phyloP scores from a whole-genome alignment of 2,888 invertebrate species.

The Nemurella pictetii region DNA sequence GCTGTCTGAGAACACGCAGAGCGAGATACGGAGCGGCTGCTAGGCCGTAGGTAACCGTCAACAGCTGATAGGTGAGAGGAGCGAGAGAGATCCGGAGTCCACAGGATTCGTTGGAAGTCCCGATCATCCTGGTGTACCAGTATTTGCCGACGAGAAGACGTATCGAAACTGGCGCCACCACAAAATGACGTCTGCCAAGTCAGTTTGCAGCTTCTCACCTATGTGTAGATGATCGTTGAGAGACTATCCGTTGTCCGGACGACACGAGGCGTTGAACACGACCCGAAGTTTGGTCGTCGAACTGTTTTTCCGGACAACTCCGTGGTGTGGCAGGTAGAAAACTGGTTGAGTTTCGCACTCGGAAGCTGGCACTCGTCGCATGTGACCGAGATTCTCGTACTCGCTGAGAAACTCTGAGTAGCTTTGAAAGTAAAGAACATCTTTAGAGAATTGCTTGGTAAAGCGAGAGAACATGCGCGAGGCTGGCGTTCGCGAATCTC shows the following conservation, averaged over 20 bases:
- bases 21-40: too few species aligned
- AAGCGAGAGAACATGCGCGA: neutral
- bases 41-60: too few species aligned
- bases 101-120: neutral
- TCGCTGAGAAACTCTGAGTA: constrained; percentile 35
- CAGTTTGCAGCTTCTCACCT: too few species aligned
- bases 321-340: too few species aligned
- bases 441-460: neutral
- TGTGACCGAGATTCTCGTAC: constrained; percentile 38
- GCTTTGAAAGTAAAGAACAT: neutral
- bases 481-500: neutral
- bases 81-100: too few species aligned
- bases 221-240: neutral
- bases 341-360: neutral
- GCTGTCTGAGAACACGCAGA: too few species aligned
- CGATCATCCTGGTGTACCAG: neutral
- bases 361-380: constrained; percentile 19
- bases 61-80: too few species aligned
- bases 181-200: too few species aligned
- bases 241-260: too few species aligned
- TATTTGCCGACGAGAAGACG: neutral
- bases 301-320: too few species aligned
- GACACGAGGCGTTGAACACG: too few species aligned
- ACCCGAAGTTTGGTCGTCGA: too few species aligned
- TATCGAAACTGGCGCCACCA: neutral